Percentiles rank a stretch among this genome's conserved stretches.
These are phyloP conservation scores for Peromyscus polionotus DNA, from an alignment of 2,113 vertebrate species.

Conservation along the genomic window DNA sequence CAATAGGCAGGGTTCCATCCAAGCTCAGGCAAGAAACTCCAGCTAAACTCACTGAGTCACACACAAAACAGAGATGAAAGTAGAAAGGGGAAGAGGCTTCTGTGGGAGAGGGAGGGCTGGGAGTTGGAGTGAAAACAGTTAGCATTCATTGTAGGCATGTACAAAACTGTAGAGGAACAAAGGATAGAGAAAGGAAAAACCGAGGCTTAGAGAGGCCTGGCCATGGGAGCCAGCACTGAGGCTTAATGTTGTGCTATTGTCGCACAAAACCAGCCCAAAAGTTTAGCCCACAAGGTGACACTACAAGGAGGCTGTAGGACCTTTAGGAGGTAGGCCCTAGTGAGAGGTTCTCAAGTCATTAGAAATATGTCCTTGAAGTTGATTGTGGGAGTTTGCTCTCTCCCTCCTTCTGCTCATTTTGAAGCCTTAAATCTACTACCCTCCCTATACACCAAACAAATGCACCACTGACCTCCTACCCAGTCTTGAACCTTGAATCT, in stretches of 20 bases:
- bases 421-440: background rate
- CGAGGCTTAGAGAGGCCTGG: no score
- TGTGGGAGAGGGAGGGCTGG: no score
- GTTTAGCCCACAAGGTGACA: no score
- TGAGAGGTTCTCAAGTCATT: background rate
- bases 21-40: background rate
- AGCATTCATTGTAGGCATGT: no score
- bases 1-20: background rate
- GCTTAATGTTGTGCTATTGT: background rate
- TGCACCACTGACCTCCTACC: background rate
- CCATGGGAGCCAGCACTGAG: background rate
- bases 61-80: background rate
- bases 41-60: background rate
- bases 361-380: background rate
- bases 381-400: background rate
- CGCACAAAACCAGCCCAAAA: background rate
- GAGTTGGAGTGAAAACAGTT: background rate
- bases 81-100: background rate
- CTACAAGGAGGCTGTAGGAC: background rate
- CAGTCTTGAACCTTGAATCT: background rate
- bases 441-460: background rate
- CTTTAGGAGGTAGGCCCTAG: background rate
- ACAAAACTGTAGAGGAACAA: background rate
- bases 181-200: background rate
- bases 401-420: background rate